A percentile compares a stretch with the other conserved stretches of the same genome.
phyloP scores from a whole-genome alignment of 30 jellyfish, hydroid and myxozoan genomes.

The Aurelia sp. region DNA sequence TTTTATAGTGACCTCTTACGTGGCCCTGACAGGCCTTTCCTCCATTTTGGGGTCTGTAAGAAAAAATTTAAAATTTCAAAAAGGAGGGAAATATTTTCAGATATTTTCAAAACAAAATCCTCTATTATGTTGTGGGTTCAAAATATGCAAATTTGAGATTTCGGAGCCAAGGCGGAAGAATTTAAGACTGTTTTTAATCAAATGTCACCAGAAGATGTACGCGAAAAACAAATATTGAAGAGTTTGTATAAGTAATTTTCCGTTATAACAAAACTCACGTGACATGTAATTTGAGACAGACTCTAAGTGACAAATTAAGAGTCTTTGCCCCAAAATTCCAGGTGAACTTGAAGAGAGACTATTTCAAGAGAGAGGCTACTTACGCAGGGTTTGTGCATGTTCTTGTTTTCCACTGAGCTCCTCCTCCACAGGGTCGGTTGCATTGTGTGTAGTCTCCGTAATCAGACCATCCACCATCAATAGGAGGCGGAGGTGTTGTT shows the following conservation, averaged over 20 bases:
- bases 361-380: background rate
- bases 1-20: slow-evolving; percentile 65
- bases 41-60: slow-evolving; percentile 76
- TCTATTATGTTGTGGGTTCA: too few species aligned
- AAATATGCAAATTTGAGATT: too few species aligned
- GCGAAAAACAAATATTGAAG: too few species aligned
- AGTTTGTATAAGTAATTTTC: too few species aligned
- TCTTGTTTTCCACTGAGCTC: slow-evolving; percentile 85
- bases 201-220: too few species aligned
- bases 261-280: too few species aligned
- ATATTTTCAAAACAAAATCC: too few species aligned
- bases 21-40: slow-evolving; percentile 85
- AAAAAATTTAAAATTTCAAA: background rate
- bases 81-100: too few species aligned
- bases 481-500: slow-evolving; percentile 67
- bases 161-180: too few species aligned
- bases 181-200: too few species aligned
- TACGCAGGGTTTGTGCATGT: slow-evolving; percentile 90
- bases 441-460: slow-evolving; percentile 77
- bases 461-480: slow-evolving; percentile 93
- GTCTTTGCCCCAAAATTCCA: background rate
- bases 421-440: slow-evolving; percentile 88
- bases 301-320: background rate
- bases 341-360: too few species aligned
- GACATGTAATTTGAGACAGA: too few species aligned